Evolutionary conservation across 2,888 invertebrate species (phyloP), one percentile per base, ranked within the genome.

Genomic region (Marasmarcha lunaedactyla): DNA sequence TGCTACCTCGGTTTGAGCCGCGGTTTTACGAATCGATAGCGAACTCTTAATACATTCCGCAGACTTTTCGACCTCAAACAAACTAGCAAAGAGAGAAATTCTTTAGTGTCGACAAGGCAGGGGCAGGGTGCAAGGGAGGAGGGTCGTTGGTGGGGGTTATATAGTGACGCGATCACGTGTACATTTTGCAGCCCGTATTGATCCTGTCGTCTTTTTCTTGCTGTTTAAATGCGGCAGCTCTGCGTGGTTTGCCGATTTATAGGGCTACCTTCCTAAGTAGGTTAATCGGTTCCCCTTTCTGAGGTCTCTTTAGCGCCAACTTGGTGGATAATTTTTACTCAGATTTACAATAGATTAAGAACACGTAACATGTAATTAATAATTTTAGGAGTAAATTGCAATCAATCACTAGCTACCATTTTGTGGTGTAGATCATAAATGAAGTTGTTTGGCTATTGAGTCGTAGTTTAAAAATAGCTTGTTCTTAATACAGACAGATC

Each of bases 121-220:
- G 63, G 57, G 63, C 63, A 59, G 52, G 61, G 71, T 73, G 78
- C 69, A 73, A 69, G 71, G 62, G 68, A 70, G 73, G 76, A 72
- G 63, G 67, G 64, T 61, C 69, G 71, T 63, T 64, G 70, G 74
- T 68, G 74, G 73, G 71, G 71, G 77, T 73, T 79, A 74, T 77
- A 74, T 78, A 79, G 81, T 79, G 76, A 74, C 74, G 72, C 72
- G 79, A 79, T 78, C 77, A 79, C 78, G 79, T 81, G 78, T 79
- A 78, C 72, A 77, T 78, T 81, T 81, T 81, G 79, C 78, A 78
- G 78, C 71, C 60, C 63, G 77, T 81, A 81, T 79, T 79, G 81
- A 81, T 79, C 69, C 65, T 63, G 65, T 66, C 76, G 73, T 65
- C 66, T 70, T 70, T 66, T 71, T 71, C 67, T 68, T 59, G 54